Base-by-base conservation (phyloP, 2,888 invertebrate species). In the Protophormia terraenovae region DNA sequence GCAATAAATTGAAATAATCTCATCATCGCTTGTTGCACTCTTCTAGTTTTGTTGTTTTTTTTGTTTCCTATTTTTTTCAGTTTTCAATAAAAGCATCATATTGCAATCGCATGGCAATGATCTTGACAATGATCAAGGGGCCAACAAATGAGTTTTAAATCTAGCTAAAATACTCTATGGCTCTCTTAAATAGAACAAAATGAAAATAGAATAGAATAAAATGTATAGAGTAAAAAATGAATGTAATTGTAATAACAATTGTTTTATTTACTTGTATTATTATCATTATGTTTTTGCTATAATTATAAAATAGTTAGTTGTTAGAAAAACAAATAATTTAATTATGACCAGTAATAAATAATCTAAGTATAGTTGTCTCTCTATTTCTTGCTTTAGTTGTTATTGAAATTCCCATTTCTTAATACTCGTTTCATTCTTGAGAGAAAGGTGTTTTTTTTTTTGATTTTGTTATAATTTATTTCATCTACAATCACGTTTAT, bases 61-160 rank as follows among this genome's bases (percentile, higher is more conserved):
- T 29, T 58, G 19, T 27, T 75, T 47, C 12, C n/a, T 27, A n/a
- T n/a, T n/a, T n/a, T n/a, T 16, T 47, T 6, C 12, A 27, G 1
- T 3, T 45, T 45, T 38, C n/a, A 16, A 45, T 16, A 45, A 14
- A 41, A 67, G 55, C 73, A 75, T 67, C 64, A 35, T 19, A 22
- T 58, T 19, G 27, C 14, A 16, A 69, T 79, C 38, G 58, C 50
- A 55, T 84, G 80, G 64, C 84, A 81, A 79, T 87, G 87, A 89
- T 89, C 89, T 89, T 89, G 88, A 85, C 87, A 87, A 73, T 88
- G 86, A 86, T 87, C 87, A 75, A 50, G 35, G 19, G 8, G 14
- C 41, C 7, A 69, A 29, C 58, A 81, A 71, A 82, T 78, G 58
- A 73, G 80, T 69, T 72, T 71, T 50, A 58, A 69, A 76, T 69